phyloP scores from a whole-genome alignment of 2,888 invertebrate genomes.

The Drosophila austrosaltans region DNA sequence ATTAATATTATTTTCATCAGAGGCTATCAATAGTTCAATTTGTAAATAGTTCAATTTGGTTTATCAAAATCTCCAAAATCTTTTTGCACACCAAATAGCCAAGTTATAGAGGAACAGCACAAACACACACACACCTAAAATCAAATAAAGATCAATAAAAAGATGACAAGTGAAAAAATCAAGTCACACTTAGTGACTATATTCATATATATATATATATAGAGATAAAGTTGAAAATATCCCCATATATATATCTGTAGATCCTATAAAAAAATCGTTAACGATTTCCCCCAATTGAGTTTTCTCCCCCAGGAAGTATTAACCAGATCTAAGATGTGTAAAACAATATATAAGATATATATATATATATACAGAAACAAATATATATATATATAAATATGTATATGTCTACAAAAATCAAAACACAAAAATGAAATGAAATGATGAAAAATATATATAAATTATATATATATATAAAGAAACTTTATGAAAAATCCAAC shows the following conservation, averaged over 20 bases:
- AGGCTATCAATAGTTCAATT: neutral
- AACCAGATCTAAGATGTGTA: slow-evolving; percentile 61
- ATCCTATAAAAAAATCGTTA: neutral
- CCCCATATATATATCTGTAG: neutral
- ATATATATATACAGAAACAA: slow-evolving; percentile 12
- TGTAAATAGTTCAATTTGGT: slow-evolving; percentile 9
- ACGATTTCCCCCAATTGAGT: neutral
- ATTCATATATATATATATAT: slow-evolving; percentile 12
- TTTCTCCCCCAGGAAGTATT: slow-evolving; percentile 5
- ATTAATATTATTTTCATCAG: neutral
- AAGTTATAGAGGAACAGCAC: neutral
- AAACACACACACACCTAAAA: neutral
- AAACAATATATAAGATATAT: slow-evolving; percentile 27
- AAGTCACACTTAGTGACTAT: slow-evolving; percentile 6
- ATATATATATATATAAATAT: slow-evolving; percentile 8
- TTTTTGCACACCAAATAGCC: neutral
- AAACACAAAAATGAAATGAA: neutral
- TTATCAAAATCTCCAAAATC: neutral
- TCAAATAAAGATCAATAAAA: neutral
- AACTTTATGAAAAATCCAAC: slow-evolving; percentile 22
- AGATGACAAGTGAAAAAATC: slow-evolving; percentile 1
- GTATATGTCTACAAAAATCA: slow-evolving; percentile 30
- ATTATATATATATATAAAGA: slow-evolving; percentile 40
- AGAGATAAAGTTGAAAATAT: neutral
- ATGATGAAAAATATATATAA: slow-evolving; percentile 53